A percentile compares a stretch with the other conserved stretches of the same genome.
Conservation (phyloP, 2,797 vertebrate genomes). For the Microctenopoma steveboyesi region DNA sequence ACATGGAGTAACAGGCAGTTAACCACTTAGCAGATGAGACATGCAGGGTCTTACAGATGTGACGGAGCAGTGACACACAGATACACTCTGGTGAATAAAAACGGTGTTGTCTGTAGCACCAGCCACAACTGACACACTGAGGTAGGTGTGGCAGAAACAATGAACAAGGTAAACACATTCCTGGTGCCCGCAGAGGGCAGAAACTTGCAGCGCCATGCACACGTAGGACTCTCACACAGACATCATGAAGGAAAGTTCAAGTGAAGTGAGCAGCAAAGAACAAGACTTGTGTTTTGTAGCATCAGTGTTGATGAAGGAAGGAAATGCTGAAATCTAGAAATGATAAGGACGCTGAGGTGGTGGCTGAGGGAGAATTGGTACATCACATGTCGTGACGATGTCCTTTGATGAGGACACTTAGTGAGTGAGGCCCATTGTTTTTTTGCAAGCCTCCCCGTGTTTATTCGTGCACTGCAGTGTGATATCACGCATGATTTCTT, state of each 20-base stretch:
- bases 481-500: constrained; percentile 46
- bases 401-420: too few relatives aligned
- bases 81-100: constrained; percentile 10
- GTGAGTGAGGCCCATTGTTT: too few relatives aligned
- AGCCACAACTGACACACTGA: constrained; percentile 4
- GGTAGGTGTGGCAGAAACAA: background rate
- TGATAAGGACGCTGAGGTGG: too few relatives aligned
- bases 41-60: constrained; percentile 6
- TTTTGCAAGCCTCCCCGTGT: background rate
- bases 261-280: background rate
- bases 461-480: constrained; percentile 44
- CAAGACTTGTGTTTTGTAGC: too few relatives aligned
- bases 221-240: too few relatives aligned
- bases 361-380: too few relatives aligned
- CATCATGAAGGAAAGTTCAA: background rate
- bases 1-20: constrained; percentile 35
- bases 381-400: too few relatives aligned
- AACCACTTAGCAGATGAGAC: constrained; percentile 6
- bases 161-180: too few relatives aligned
- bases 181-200: too few relatives aligned
- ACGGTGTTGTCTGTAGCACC: background rate
- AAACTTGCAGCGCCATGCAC: too few relatives aligned
- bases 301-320: too few relatives aligned
- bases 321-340: too few relatives aligned
- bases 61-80: constrained; percentile 12